These are phyloP conservation scores for Calliopum simillimum DNA, from an alignment of 2,888 invertebrate species.

Conservation along the genomic window DNA sequence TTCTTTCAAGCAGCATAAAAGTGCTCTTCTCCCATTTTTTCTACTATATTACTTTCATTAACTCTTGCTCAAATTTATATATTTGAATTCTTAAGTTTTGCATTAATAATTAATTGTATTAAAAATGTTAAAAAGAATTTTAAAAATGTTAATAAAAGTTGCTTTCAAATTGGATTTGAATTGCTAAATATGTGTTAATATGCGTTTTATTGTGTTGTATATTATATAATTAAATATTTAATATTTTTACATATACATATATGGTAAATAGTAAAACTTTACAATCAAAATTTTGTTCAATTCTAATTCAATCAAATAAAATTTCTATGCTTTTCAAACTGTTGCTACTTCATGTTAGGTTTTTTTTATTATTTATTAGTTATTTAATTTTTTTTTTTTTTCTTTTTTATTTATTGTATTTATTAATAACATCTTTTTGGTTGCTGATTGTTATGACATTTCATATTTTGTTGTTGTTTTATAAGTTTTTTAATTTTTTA, in stretches of 20 bases:
- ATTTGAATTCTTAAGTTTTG: too few relatives aligned
- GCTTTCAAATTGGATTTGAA: slow-evolving; percentile 8
- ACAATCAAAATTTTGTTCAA: not conserved
- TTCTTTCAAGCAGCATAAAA: too few relatives aligned
- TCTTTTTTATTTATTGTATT: not conserved
- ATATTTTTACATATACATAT: not conserved
- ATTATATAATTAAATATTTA: slow-evolving; percentile 1
- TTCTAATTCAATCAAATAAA: not conserved
- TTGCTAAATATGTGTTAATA: not conserved
- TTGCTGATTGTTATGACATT: slow-evolving; percentile 21
- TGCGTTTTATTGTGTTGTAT: too few relatives aligned
- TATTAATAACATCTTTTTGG: not conserved
- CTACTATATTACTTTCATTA: too few relatives aligned
- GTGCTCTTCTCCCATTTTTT: too few relatives aligned
- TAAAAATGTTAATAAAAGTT: too few relatives aligned
- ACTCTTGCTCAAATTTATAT: too few relatives aligned
- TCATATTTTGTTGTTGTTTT: slow-evolving; percentile 1
- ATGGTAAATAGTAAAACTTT: not conserved
- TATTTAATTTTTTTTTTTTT: not conserved
- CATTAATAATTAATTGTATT: too few relatives aligned
- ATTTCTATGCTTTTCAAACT: not conserved
- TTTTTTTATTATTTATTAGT: slow-evolving; percentile 1
- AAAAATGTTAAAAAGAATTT: too few relatives aligned
- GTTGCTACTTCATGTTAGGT: not conserved
- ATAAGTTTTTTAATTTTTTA: not conserved